Conservation (phyloP, 2,113 vertebrate species). For the Saguinus imperator region DNA sequence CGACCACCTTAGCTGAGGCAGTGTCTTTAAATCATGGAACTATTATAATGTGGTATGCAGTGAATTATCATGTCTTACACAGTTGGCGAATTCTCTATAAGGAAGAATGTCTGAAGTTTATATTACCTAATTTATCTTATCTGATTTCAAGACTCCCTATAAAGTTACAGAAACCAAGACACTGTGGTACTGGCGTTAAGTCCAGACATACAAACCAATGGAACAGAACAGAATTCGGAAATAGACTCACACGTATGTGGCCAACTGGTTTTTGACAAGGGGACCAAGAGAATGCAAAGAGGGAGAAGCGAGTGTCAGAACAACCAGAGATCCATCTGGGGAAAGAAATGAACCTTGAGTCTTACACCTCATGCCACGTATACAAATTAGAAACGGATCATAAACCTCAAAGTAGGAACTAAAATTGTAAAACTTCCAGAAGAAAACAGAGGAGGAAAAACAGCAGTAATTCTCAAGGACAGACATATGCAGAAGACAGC, state of each 20-base stretch:
- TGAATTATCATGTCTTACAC: background rate
- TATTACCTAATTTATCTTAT: background rate
- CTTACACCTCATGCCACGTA: background rate
- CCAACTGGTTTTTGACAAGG: background rate
- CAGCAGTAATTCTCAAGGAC: background rate
- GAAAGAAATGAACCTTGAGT: background rate
- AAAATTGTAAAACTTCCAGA: background rate
- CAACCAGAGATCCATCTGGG: background rate
- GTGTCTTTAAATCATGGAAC: background rate
- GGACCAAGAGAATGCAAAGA: background rate
- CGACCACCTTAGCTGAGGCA: background rate
- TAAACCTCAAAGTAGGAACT: background rate
- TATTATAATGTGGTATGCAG: background rate
- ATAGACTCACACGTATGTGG: fast-evolving
- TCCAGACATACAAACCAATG: fast-evolving
- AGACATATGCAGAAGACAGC: background rate
- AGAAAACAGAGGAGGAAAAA: background rate
- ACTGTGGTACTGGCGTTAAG: too few relatives aligned
- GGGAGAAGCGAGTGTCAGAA: background rate
- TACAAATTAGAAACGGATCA: background rate
- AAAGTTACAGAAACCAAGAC: background rate
- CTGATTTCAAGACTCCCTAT: background rate
- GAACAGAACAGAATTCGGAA: background rate
- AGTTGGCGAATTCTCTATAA: background rate
- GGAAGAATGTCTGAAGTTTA: background rate